phyloP scores from a whole-genome alignment of 1,140 invertebrate genomes.

The Dendrolimus kikuchii region DNA sequence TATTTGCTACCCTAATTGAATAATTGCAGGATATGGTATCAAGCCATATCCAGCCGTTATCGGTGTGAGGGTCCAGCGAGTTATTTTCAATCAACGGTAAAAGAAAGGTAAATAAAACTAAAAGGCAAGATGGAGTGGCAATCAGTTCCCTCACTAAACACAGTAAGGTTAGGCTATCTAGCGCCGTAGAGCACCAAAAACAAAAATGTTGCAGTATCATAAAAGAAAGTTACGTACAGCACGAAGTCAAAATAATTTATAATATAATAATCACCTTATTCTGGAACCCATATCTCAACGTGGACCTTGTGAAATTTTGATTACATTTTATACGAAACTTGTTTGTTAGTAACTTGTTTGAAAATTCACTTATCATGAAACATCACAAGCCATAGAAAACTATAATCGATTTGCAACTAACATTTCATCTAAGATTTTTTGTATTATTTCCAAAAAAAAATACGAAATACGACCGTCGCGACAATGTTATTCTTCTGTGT shows the following conservation, averaged over 20 bases:
- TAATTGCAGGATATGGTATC: background rate
- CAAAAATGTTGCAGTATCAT: no score
- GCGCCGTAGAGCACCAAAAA: no score
- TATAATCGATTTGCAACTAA: slow-evolving; percentile 23
- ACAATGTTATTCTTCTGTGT: slow-evolving; percentile 6
- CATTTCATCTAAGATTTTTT: slow-evolving; percentile 36
- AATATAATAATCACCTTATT: slow-evolving; percentile 41
- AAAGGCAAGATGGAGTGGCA: slow-evolving; percentile 25
- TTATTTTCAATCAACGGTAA: background rate
- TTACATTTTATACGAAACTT: slow-evolving; percentile 39
- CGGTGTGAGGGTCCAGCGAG: no score
- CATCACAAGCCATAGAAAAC: slow-evolving; percentile 51
- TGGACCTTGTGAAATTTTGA: slow-evolving; percentile 43
- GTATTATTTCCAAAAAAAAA: slow-evolving; percentile 26
- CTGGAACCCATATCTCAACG: slow-evolving; percentile 63
- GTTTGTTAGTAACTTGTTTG: slow-evolving; percentile 21
- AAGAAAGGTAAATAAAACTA: slow-evolving; percentile 18
- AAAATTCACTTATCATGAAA: slow-evolving; percentile 37
- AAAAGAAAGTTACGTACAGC: no score
- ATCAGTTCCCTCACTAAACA: background rate
- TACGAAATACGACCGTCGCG: slow-evolving; percentile 21
- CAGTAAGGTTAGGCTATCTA: background rate
- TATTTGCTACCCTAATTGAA: background rate
- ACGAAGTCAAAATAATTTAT: slow-evolving; percentile 3
- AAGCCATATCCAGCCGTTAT: no score